phyloP scores from a whole-genome alignment of 2,797 vertebrate genomes.

The Hybognathus amarus region DNA sequence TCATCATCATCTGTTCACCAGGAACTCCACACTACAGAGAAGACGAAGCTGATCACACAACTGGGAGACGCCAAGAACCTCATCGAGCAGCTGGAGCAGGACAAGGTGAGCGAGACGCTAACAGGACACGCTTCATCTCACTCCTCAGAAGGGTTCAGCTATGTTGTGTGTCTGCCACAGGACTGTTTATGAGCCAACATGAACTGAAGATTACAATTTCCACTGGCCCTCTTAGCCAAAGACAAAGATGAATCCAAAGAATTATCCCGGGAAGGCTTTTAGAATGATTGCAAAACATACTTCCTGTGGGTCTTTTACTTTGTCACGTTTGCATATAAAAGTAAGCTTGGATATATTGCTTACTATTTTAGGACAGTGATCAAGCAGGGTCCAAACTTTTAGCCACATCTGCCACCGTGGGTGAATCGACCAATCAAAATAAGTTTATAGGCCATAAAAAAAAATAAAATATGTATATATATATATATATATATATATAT shows the following conservation, averaged over 20 bases:
- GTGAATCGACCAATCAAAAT: background rate
- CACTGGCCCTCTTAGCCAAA: background rate
- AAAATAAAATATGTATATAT: background rate
- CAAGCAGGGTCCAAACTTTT: background rate
- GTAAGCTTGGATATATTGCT: background rate
- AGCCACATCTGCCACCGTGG: background rate
- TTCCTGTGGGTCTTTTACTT: constrained; percentile 14
- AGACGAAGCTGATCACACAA: constrained; percentile 95
- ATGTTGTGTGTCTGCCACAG: constrained; percentile 22
- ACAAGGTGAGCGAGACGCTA: constrained; percentile 86
- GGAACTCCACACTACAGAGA: constrained; percentile 94
- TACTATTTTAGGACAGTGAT: background rate
- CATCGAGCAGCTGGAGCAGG: constrained; percentile 97
- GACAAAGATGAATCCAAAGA: background rate
- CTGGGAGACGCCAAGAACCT: constrained; percentile 95
- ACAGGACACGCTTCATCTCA: background rate
- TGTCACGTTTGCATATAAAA: background rate
- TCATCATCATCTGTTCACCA: constrained; percentile 60
- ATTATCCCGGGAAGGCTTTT: constrained; percentile 3
- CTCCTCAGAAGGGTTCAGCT: constrained; percentile 38
- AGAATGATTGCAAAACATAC: background rate
- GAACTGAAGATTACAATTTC: constrained; percentile 6
- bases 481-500: background rate
- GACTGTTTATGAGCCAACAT: background rate
- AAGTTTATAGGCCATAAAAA: background rate